Evolutionary conservation across 2,113 vertebrate genomes (phyloP), one percentile per base, ranked within the genome.

Genomic region (Tragelaphus strepsiceros): DNA sequence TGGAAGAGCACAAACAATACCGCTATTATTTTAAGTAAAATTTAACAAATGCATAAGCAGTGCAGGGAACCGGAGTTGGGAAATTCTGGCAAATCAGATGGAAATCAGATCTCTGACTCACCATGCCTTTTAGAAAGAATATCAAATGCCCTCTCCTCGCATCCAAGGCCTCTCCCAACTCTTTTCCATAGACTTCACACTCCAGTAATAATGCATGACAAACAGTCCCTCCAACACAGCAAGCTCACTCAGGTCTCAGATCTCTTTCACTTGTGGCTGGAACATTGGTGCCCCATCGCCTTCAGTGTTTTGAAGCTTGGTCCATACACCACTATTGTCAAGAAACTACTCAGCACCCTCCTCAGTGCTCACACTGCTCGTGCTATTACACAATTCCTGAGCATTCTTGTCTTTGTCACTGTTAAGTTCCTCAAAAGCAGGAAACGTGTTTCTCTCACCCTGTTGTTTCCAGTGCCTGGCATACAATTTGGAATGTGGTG

Each of bases 101-200:
- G 96, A 97, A 97, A 98, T 93, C 43, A 71, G 88, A 81, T 62
- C 24, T 95, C 91, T 97, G 91, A 93, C 88, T 94, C 91, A 97
- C 88, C 54, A 54, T 26, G 15, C n/a, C 24, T 82, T 90, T 88
- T 46, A 78, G 74, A 64, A 90, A 93, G 67, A 91, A 85, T 53
- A 82, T 51, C 78, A 93, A 88, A 53, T 3, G 9, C 26, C 90
- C 71, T 81, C 39, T 87, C 32, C n/a, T 54, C 61, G 62, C 28
- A 62, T 94, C 89, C 71, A 90, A 56, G 80, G 1, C 49, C 74
- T 89, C 35, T 77, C 59, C 74, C 51, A 54, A 1, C 0, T 7
- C 22, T 82, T 35, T 21, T 86, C 87, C 24, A 51, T 49, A 24
- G 22, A 89, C 46, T 82, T 90, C 39, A 56, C 7, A 77, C 43